Base-by-base conservation (phyloP, 2,888 invertebrate species). In the Salpingus planirostris region DNA sequence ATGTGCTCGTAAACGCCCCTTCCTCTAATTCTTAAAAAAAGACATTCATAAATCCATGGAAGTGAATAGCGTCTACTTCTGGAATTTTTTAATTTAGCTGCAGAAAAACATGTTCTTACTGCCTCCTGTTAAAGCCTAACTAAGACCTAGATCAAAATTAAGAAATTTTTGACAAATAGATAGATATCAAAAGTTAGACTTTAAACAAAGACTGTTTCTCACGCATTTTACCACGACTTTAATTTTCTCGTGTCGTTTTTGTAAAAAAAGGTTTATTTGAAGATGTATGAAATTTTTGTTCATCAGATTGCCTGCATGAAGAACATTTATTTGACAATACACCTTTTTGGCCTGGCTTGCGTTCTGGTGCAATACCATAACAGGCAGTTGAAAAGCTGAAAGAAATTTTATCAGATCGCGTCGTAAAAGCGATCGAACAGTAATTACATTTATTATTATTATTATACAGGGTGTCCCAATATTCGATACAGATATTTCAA, bases 31-130 rank as follows among this genome's bases (percentile, higher is more conserved):
- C 10, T 7, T 5, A 24, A 5, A 7, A 24, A 10, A 5, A 24
- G 7, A 24, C 24, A 24, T 10, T 24, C 24, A 10, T 24, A 24
- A 10, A 24, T 24, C 24, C 24, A 24, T 5, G 7, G 8, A 8
- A 24, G 11, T 8, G 24, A 8, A 11, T 24, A 24, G 5, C 24
- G 24, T 24, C 24, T 7, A 10, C 10, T 10, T 10, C 10, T 24
- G 10, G 24, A 7, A 24, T 24, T 24, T 24, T n/a, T n/a, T n/a
- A n/a, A n/a, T n/a, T n/a, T n/a, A n/a, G n/a, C n/a, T n/a, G n/a
- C n/a, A n/a, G n/a, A n/a, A n/a, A n/a, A n/a, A n/a, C n/a, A n/a
- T n/a, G n/a, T n/a, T n/a, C n/a, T n/a, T n/a, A n/a, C n/a, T n/a
- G n/a, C n/a, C n/a, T n/a, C n/a, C n/a, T n/a, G n/a, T n/a, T n/a